Evolutionary conservation across 2,113 vertebrate genomes (phyloP).

Genomic region (Ariopsis seemanni): DNA sequence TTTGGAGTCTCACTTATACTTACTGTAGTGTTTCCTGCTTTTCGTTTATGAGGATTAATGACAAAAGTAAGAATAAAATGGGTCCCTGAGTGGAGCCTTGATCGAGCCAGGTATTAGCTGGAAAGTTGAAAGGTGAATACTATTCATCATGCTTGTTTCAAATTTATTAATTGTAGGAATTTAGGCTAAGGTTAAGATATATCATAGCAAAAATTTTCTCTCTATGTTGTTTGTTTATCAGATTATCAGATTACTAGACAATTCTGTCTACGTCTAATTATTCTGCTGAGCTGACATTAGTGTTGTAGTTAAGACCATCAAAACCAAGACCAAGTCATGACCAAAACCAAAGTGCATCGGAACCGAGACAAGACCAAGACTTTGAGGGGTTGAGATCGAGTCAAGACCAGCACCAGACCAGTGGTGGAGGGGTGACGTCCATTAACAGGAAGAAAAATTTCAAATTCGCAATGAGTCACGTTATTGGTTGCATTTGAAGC

Average conservation of each 20-base stretch:
- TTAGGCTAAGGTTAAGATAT: not conserved
- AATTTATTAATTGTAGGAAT: not conserved
- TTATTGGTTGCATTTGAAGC: too few species aligned
- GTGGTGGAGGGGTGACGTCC: too few species aligned
- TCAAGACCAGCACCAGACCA: too few species aligned
- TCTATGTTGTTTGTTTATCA: not conserved
- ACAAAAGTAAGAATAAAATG: not conserved
- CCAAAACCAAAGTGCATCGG: too few species aligned
- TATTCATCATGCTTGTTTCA: not conserved
- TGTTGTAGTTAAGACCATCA: too few species aligned
- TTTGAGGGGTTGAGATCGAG: too few species aligned
- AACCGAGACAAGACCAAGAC: too few species aligned
- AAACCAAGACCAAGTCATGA: too few species aligned
- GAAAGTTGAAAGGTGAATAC: not conserved
- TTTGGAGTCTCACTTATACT: not conserved
- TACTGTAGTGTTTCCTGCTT: not conserved
- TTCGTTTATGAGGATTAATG: not conserved
- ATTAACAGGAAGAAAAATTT: too few species aligned
- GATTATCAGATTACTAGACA: not conserved
- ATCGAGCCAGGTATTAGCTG: not conserved
- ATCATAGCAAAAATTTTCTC: not conserved
- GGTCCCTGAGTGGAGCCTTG: not conserved
- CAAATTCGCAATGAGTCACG: too few species aligned
- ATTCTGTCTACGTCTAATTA: not conserved
- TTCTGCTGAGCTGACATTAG: not conserved